Conservation (phyloP, 1,140 invertebrate genomes). For the Bombus picipes region DNA sequence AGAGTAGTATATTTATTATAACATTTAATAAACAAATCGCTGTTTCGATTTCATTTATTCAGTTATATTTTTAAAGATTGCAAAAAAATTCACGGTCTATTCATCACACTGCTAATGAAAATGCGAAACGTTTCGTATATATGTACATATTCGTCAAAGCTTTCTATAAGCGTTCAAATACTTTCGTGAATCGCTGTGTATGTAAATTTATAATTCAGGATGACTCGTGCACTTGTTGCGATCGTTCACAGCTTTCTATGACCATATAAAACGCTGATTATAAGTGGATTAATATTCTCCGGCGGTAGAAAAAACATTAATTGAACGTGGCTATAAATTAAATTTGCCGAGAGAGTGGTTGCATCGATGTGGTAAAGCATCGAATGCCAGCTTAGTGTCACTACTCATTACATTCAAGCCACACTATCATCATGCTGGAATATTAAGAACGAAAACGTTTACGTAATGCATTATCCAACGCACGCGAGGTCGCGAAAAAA, state of each 20-base stretch:
- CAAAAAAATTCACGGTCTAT: background rate
- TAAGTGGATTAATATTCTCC: constrained; percentile 22
- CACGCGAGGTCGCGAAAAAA: constrained; percentile 25
- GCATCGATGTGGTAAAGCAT: background rate
- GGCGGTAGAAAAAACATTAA: background rate
- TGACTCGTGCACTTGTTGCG: background rate
- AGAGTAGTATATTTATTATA: no score
- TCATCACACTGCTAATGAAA: background rate
- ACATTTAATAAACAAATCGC: no score
- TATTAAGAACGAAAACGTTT: constrained; percentile 50
- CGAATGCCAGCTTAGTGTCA: constrained; percentile 28
- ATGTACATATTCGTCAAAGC: background rate
- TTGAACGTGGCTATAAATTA: constrained; percentile 22
- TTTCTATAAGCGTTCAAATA: background rate
- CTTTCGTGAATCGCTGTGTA: background rate
- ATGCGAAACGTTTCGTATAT: background rate
- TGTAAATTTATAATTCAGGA: background rate
- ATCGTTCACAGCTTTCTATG: background rate
- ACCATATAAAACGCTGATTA: background rate
- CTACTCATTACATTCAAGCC: constrained; percentile 41
- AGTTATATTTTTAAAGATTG: background rate
- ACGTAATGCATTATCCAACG: constrained; percentile 44
- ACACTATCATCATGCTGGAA: background rate
- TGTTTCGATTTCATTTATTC: no score
- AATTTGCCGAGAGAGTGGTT: constrained; percentile 1